A percentile compares a stretch with the other conserved stretches of the same genome.
These are phyloP conservation scores for Vulpes ferrilata DNA, from an alignment of 2,113 vertebrate genomes.

Conservation along the genomic window DNA sequence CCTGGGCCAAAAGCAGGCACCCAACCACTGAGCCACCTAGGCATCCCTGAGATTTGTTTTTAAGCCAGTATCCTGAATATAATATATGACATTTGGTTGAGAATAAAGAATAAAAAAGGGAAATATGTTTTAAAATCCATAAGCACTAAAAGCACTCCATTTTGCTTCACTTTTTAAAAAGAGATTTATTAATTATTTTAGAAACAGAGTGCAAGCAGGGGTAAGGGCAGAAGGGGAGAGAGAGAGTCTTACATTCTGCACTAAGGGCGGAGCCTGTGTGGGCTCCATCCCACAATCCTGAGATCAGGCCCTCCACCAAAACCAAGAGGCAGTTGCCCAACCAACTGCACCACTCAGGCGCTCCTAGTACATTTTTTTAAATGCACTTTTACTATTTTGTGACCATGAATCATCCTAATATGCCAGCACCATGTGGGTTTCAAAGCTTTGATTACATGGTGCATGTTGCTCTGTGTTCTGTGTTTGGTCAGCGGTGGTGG, in stretches of 20 bases:
- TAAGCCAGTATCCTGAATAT: not conserved
- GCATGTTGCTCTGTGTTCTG: not conserved
- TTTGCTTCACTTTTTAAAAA: not conserved
- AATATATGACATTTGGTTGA: not conserved
- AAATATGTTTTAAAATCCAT: not conserved
- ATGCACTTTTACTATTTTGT: not conserved
- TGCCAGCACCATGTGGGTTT: not conserved
- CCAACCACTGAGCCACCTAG: too few species aligned
- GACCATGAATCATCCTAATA: not conserved
- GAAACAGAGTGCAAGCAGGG: not conserved
- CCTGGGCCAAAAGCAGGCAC: too few species aligned
- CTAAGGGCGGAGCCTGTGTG: accelerated
- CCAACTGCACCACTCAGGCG: not conserved
- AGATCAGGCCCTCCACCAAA: not conserved
- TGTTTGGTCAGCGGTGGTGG: not conserved
- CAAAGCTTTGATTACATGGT: not conserved
- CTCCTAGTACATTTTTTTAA: not conserved
- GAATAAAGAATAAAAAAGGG: slow-evolving; percentile 30
- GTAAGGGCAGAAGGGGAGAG: not conserved
- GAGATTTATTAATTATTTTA: not conserved
- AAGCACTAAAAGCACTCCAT: not conserved
- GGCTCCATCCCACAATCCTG: not conserved
- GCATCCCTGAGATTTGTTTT: not conserved
- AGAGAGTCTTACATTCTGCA: not conserved
- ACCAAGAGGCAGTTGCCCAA: not conserved